Percentiles rank a stretch among this genome's conserved stretches.
These are phyloP conservation scores for Pangasianodon gigas DNA, from an alignment of 2,113 vertebrate genomes.

Conservation along the genomic window DNA sequence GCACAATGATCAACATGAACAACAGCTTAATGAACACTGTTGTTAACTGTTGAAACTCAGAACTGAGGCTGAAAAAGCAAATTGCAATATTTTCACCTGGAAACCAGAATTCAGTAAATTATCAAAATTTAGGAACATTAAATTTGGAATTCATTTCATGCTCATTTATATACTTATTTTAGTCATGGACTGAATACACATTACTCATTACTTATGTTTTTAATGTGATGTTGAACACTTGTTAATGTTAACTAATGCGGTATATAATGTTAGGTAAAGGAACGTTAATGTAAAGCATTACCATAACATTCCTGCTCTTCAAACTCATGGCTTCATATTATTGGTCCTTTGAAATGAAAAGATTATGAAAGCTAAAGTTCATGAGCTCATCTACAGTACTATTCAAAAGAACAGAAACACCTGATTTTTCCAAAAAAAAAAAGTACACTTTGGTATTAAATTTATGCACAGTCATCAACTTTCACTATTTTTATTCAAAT, in stretches of 20 bases:
- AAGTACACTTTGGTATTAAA: background rate
- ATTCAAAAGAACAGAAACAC: background rate
- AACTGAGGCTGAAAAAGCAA: background rate
- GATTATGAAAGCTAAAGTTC: background rate
- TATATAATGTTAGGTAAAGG: background rate
- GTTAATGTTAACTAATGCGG: background rate
- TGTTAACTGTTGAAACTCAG: background rate
- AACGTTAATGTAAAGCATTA: background rate
- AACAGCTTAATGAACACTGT: background rate
- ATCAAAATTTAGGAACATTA: background rate
- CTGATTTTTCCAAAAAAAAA: background rate
- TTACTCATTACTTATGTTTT: background rate
- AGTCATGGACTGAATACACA: background rate
- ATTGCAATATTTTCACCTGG: background rate
- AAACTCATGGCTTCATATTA: background rate
- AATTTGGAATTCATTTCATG: background rate
- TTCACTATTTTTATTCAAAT: background rate
- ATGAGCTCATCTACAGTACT: background rate
- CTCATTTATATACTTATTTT: background rate
- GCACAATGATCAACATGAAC: background rate
- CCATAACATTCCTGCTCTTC: background rate
- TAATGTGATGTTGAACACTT: background rate
- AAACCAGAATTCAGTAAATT: background rate
- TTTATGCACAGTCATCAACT: too few species aligned
- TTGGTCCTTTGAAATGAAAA: background rate